A percentile compares a stretch with the other conserved stretches of the same genome.
These are phyloP conservation scores for Gymnodraco acuticeps DNA, from an alignment of 2,797 vertebrate species.

Conservation along the genomic window DNA sequence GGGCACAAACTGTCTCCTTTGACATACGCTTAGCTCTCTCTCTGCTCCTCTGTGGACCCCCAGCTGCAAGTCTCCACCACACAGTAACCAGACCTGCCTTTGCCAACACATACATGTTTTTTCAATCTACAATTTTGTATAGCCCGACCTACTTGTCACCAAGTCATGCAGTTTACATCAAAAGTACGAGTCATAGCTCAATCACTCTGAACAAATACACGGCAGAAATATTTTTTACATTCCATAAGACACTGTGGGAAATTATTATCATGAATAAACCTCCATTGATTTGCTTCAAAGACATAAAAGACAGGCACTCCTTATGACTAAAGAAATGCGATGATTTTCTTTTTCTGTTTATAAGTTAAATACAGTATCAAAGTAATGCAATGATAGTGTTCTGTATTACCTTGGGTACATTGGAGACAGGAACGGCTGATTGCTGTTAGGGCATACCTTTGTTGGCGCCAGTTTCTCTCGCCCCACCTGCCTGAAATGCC, in stretches of 20 bases:
- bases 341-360: neutral
- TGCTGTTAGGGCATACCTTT: neutral
- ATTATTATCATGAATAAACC: neutral
- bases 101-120: neutral
- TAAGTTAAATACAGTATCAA: neutral
- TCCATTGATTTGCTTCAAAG: neutral
- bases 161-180: neutral
- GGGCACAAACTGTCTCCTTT: constrained; percentile 56
- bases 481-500: no score
- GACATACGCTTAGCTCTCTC: constrained; percentile 59
- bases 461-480: neutral
- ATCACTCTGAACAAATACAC: neutral
- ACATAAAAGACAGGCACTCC: neutral
- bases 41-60: constrained; percentile 61
- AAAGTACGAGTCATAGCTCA: neutral
- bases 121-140: constrained; percentile 5
- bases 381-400: neutral
- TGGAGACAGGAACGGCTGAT: neutral
- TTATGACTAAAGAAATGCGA: neutral
- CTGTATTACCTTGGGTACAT: neutral
- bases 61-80: constrained; percentile 66
- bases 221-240: neutral
- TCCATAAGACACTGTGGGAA: neutral
- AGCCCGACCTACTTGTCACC: neutral
- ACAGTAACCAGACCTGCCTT: constrained; percentile 55